A percentile compares a stretch with the other conserved stretches of the same genome.
phyloP scores from a whole-genome alignment of 2,888 invertebrate species.

The Odontothrips loti region DNA sequence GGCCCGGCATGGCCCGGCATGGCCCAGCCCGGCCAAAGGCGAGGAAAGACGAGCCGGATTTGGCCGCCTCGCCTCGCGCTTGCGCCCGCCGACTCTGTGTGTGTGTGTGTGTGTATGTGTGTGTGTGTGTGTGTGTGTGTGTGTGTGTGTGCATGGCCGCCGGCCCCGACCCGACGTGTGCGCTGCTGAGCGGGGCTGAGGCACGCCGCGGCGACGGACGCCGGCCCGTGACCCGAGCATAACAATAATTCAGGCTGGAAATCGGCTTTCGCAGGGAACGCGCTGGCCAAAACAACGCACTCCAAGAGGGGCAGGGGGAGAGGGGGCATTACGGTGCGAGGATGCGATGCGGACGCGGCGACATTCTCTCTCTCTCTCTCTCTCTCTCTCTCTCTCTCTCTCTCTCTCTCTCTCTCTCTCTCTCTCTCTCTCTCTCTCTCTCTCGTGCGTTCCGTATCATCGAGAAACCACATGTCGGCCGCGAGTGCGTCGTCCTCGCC shows the following conservation, averaged over 20 bases:
- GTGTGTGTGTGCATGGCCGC: background rate
- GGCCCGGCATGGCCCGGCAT: too few species aligned
- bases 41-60: background rate
- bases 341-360: background rate
- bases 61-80: background rate
- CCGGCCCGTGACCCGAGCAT: too few species aligned
- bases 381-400: too few species aligned
- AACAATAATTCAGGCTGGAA: background rate
- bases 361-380: background rate
- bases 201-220: too few species aligned
- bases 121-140: background rate
- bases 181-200: too few species aligned
- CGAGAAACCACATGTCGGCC: constrained; percentile 9
- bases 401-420: too few species aligned
- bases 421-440: too few species aligned
- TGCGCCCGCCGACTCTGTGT: background rate
- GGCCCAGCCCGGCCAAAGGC: background rate
- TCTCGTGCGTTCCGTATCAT: background rate
- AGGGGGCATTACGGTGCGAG: background rate
- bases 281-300: background rate
- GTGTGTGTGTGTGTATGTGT: too few species aligned
- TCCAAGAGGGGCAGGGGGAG: background rate
- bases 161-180: too few species aligned
- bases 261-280: background rate
- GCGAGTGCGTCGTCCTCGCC: background rate